Base-by-base conservation (phyloP, 2,113 vertebrate genomes). In the Thunnus maccoyii region DNA sequence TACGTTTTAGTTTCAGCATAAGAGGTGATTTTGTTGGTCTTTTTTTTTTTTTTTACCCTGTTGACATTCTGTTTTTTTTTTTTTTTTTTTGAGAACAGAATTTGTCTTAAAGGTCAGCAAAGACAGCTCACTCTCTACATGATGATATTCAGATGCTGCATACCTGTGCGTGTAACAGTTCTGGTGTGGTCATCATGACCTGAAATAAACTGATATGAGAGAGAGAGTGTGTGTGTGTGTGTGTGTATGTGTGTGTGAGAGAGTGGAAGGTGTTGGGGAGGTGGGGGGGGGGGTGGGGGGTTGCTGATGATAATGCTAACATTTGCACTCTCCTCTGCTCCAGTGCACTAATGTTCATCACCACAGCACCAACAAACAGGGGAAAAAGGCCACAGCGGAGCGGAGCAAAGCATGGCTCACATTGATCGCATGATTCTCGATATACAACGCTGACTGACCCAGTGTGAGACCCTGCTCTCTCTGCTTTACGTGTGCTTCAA, bases 301-400 rank as follows among this genome's bases (percentile, higher is more conserved):
- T 9, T n/a, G 4, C 47, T 61, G 76, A 80, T 87, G 48, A 85
- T 81, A 76, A 76, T 72, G 69, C 78, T 67, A 89, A 89, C 89
- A 88, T 78, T 72, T 86, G 84, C 84, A 85, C 77, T 84, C 56
- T 63, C 50, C 63, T 79, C 67, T 73, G 47, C 83, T 79, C 80
- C 32, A 55, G 52, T 52, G 22, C 51, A 72, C 75, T 83, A 72
- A 83, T 57, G 72, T 72, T 84, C 80, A 80, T 71, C 82, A 44
- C 72, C 65, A 51, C 83, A n/a, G 58, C 61, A 20, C 57, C 56
- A 8, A 67, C 68, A 67, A 55, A 72, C 52, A 63, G 48, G 55
- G 4, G 5, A 17, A 77, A 48, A 85, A 86, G 82, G 80, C 85
- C 89, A 76, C 60, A 41, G 54, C 20, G 16, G 44, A 66, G 76